Evolutionary conservation across 2,888 invertebrate genomes (phyloP).

Genomic region (Drymonia ruficornis): DNA sequence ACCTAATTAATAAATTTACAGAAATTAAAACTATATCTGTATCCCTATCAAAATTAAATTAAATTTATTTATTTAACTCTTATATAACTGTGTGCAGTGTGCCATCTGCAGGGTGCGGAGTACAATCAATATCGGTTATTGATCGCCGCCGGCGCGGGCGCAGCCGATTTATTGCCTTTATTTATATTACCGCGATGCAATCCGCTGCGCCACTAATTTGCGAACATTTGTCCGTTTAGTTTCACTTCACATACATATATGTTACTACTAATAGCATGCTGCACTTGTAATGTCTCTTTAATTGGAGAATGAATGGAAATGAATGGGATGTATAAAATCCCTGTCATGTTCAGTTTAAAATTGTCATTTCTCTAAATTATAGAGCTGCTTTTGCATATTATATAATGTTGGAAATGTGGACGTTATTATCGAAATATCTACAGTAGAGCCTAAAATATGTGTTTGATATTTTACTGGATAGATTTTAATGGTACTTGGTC

Average conservation of each 20-base stretch:
- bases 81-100: slow-evolving; percentile 20
- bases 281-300: neutral
- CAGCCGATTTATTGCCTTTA: slow-evolving; percentile 48
- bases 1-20: too few species aligned
- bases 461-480: too few species aligned
- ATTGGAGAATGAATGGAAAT: neutral
- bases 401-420: too few species aligned
- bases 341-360: neutral
- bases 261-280: neutral
- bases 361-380: too few species aligned
- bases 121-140: slow-evolving; percentile 52
- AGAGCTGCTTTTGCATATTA: too few species aligned
- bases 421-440: too few species aligned
- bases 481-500: too few species aligned
- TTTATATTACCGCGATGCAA: slow-evolving; percentile 39
- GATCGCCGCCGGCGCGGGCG: slow-evolving; percentile 52
- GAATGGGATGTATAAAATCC: neutral
- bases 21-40: neutral
- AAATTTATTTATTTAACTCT: slow-evolving; percentile 18
- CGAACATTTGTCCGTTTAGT: slow-evolving; percentile 23
- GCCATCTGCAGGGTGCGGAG: slow-evolving; percentile 45
- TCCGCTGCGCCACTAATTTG: slow-evolving; percentile 27
- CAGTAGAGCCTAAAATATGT: too few species aligned
- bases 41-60: slow-evolving; percentile 8
- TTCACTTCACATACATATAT: slow-evolving; percentile 12